These are phyloP conservation scores for Gnathonemus echidnorhynchus DNA, from an alignment of 2,113 vertebrate genomes.

Conservation along the genomic window DNA sequence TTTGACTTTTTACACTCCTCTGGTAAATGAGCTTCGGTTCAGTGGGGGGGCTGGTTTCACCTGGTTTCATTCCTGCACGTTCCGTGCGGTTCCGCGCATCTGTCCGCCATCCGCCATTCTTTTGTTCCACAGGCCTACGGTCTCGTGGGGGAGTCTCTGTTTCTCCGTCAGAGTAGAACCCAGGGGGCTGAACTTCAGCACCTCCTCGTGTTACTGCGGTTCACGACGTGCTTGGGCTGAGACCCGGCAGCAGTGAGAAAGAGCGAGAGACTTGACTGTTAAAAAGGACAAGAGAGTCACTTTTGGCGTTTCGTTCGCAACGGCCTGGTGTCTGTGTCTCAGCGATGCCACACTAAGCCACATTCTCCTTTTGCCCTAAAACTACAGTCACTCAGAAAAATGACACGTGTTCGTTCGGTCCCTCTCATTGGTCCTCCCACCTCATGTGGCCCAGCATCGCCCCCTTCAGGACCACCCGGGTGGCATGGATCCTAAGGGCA, in stretches of 20 bases:
- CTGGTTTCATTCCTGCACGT: not conserved
- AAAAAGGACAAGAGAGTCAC: not conserved
- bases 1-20: not conserved
- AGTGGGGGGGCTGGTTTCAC: not conserved
- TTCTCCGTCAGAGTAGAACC: not conserved
- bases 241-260: not conserved
- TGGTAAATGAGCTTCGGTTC: not conserved
- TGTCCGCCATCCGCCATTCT: not conserved
- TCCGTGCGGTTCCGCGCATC: not conserved
- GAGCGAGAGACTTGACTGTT: not conserved
- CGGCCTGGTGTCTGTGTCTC: not conserved
- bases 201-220: not conserved
- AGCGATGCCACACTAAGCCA: not conserved
- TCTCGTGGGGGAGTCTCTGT: not conserved
- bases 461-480: not conserved
- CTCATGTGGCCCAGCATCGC: not conserved
- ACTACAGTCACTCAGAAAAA: not conserved
- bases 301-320: not conserved
- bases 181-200: not conserved
- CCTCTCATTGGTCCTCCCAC: not conserved
- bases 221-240: not conserved
- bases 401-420: not conserved
- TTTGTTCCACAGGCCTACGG: not conserved
- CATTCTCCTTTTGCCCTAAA: not conserved
- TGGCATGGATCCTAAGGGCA: not conserved